Evolutionary conservation across 2,113 vertebrate genomes (phyloP), one percentile per base, ranked within the genome.

Genomic region (Tinamus guttatus): DNA sequence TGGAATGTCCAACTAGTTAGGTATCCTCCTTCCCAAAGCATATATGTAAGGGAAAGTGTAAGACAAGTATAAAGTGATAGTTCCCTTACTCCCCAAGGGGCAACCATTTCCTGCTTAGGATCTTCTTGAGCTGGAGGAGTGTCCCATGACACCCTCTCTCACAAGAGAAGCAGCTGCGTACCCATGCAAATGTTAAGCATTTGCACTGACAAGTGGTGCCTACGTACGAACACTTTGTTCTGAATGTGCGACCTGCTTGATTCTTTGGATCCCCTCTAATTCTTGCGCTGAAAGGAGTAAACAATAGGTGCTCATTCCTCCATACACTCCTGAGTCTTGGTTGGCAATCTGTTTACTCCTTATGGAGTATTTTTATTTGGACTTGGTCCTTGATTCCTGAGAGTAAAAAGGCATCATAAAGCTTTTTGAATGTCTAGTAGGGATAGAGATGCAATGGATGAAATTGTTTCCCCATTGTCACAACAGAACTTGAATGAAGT

Each of bases 361-460:
- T 47, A 45, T 11, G 36, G 22, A 76, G 30, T 2, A 11, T 51
- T 65, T 92, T 69, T 1, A 38, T 38, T 13, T 56, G 28, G 4
- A 30, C 79, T 87, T 63, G 3, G 10, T 73, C 22, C 54, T 65
- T 81, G 62, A 86, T 40, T 89, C 21, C 17, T 65, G 67, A 30
- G 76, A 78, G 9, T 4, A 51, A 89, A 77, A 88, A 59, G 5
- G 15, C 3, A 5, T 7, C 6, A 9, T 54, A 18, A 68, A 34
- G 59, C 8, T 71, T 85, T 5, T 17, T 70, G 17, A 2, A 62
- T 9, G 45, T 5, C 4, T 52, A 52, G 18, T 16, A 64, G 51
- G 83, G 18, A 43, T 1, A 40, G 4, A 64, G 15, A 41, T n/a
- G 27, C 0, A 36, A 9, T 32, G 15, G 3, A 8, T 63, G 60